Evolutionary conservation across 1,140 invertebrate genomes (phyloP).

Genomic region (Adoxophyes honmai): DNA sequence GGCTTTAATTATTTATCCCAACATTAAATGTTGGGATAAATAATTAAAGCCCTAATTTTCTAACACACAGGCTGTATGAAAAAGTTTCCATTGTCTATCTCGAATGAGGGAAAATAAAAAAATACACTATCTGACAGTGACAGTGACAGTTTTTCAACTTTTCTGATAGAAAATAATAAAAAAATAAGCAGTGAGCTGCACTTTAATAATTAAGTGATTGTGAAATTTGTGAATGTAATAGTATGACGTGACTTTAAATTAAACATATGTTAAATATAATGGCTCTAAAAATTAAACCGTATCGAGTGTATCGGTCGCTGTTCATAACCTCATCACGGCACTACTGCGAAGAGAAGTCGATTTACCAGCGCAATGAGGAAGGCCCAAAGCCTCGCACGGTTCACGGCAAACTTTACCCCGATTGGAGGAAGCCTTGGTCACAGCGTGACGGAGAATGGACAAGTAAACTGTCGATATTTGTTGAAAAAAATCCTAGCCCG

Average conservation of each 20-base stretch:
- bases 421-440: slow-evolving; percentile 64
- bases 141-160: neutral
- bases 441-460: slow-evolving; percentile 56
- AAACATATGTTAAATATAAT: neutral
- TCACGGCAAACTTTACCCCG: slow-evolving; percentile 49
- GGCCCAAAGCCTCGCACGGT: slow-evolving; percentile 49
- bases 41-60: too few species aligned
- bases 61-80: too few species aligned
- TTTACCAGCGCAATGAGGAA: slow-evolving; percentile 59
- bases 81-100: too few species aligned
- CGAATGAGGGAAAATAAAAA: too few species aligned
- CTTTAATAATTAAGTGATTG: too few species aligned
- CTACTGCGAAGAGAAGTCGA: slow-evolving; percentile 59
- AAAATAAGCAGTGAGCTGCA: neutral
- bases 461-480: slow-evolving; percentile 56
- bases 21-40: too few species aligned
- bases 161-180: neutral
- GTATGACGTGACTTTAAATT: neutral
- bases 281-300: slow-evolving; percentile 18
- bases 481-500: slow-evolving; percentile 60
- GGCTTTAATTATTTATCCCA: too few species aligned
- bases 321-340: slow-evolving; percentile 32
- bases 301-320: slow-evolving; percentile 22
- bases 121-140: neutral
- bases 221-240: neutral